These are phyloP conservation scores for Aphrocallistes beatrix DNA, from an alignment of 37 sponge, comb jelly and placozoan species.

Conservation along the genomic window DNA sequence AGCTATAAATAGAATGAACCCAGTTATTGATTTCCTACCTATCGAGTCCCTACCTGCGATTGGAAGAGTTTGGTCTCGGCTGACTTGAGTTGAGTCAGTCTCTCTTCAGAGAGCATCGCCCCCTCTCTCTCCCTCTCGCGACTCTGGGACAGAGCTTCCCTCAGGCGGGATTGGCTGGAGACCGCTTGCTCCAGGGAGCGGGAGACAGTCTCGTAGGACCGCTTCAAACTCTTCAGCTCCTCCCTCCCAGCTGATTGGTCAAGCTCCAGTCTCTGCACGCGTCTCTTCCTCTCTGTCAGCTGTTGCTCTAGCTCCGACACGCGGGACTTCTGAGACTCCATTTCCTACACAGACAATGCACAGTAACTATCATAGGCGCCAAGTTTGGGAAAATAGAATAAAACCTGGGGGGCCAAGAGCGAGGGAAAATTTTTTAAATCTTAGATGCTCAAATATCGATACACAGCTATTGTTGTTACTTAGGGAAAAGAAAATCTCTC, in stretches of 20 bases:
- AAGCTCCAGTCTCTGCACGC: neutral
- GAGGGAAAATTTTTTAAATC: too few species aligned
- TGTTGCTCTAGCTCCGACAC: neutral
- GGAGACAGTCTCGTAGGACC: neutral
- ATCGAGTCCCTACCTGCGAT: neutral
- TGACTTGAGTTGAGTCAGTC: neutral
- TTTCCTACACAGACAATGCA: too few species aligned
- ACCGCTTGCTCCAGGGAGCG: constrained; percentile 4
- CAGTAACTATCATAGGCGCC: too few species aligned
- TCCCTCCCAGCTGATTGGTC: neutral
- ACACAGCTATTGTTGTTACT: too few species aligned
- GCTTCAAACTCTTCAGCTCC: neutral
- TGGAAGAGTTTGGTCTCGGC: constrained; percentile 1
- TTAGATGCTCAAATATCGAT: too few species aligned
- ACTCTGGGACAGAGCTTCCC: neutral
- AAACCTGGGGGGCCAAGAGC: too few species aligned
- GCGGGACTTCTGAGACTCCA: neutral
- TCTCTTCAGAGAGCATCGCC: neutral
- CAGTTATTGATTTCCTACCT: too few species aligned
- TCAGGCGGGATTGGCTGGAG: neutral
- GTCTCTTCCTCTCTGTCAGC: neutral
- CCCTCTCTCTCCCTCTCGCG: neutral
- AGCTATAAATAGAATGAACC: too few species aligned
- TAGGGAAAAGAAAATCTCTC: too few species aligned
- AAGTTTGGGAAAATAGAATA: too few species aligned